phyloP scores from a whole-genome alignment of 2,797 vertebrate species.

The Pachyuromys duprasi region DNA sequence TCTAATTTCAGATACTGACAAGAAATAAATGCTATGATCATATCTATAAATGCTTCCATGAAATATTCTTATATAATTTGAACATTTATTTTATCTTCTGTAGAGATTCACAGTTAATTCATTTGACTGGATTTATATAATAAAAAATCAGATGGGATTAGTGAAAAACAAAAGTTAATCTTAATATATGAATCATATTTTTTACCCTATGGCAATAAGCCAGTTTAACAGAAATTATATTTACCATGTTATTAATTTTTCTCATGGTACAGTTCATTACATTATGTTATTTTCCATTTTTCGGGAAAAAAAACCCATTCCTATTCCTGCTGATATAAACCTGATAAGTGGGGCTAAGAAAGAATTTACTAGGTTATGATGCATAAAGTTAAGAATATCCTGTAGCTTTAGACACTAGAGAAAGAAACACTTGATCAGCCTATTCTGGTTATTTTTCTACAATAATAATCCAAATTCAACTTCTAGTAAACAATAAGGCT shows the following conservation, averaged over 20 bases:
- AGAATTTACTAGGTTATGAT: background rate
- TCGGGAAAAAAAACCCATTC: background rate
- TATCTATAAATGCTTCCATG: conserved; percentile 47
- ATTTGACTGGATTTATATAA: background rate
- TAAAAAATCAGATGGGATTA: background rate
- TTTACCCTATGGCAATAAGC: conserved; percentile 10
- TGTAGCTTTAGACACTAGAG: background rate
- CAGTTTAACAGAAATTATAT: conserved; percentile 15
- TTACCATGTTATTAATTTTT: conserved; percentile 19
- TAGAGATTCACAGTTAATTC: conserved; percentile 1
- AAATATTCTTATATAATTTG: too few species aligned
- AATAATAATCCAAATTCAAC: background rate
- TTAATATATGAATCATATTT: background rate
- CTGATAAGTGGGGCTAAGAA: background rate
- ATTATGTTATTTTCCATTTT: conserved; percentile 21
- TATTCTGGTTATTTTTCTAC: background rate
- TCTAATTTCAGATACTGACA: conserved; percentile 51
- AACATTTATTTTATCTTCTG: background rate
- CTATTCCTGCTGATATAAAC: background rate
- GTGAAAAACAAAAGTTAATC: background rate
- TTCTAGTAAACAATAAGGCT: background rate
- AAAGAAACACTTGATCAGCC: background rate
- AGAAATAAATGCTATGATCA: conserved; percentile 20
- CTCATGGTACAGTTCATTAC: background rate
- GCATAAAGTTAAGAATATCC: background rate